A percentile compares a stretch with the other conserved stretches of the same genome.
Conservation (phyloP, 2,797 vertebrate genomes). For the Mico argentatus region DNA sequence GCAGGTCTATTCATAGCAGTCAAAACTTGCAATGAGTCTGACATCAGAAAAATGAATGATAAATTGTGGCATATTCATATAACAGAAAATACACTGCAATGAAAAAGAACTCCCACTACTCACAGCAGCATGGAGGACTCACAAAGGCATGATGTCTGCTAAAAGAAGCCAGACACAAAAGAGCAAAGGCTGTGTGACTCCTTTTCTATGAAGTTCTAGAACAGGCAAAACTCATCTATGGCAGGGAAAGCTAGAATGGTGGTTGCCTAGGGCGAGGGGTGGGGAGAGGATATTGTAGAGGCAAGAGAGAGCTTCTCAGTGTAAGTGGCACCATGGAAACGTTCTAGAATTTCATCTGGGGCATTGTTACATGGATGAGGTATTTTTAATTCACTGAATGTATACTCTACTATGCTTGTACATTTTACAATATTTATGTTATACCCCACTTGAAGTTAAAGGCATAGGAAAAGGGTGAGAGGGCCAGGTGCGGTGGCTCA, state of each 20-base stretch:
- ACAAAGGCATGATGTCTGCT: rapidly evolving
- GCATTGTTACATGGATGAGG: not conserved
- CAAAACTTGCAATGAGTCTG: rapidly evolving
- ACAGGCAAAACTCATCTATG: not conserved
- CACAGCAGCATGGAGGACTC: rapidly evolving
- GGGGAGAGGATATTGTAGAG: rapidly evolving
- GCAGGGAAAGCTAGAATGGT: not conserved
- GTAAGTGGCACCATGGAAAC: not conserved
- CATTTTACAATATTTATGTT: not conserved
- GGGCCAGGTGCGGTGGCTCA: no score
- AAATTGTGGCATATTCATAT: not conserved
- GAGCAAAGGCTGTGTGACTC: not conserved
- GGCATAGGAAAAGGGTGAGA: not conserved
- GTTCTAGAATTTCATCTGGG: not conserved
- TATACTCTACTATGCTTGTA: not conserved
- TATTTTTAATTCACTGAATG: not conserved
- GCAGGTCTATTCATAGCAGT: not conserved
- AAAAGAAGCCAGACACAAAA: not conserved
- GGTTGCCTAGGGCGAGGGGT: not conserved
- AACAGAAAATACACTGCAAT: not conserved
- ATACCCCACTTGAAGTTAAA: not conserved
- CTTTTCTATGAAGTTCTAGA: not conserved
- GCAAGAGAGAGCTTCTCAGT: not conserved
- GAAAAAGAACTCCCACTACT: not conserved
- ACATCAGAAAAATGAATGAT: not conserved